phyloP scores from a whole-genome alignment of 2,888 invertebrate species.

The Melieria omissa region DNA sequence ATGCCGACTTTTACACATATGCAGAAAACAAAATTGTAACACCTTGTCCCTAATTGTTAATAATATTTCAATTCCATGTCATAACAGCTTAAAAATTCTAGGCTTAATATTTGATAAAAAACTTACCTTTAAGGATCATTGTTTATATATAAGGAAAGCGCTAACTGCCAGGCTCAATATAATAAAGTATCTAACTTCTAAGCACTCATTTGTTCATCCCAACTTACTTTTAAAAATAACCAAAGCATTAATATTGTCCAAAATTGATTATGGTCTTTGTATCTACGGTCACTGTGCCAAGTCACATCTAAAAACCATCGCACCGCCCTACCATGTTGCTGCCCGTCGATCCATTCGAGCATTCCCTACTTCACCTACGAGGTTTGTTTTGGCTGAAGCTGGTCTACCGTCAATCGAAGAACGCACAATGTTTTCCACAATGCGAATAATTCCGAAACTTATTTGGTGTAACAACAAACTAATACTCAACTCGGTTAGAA shows the following conservation, averaged over 20 bases:
- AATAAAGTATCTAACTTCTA: neutral
- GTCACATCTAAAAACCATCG: conserved; percentile 5
- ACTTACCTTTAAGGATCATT: neutral
- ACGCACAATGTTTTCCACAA: conserved; percentile 8
- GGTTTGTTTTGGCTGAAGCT: conserved; percentile 21
- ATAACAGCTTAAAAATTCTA: too few species aligned
- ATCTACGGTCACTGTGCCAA: conserved; percentile 24
- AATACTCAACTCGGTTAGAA: too few species aligned
- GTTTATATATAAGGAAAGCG: neutral
- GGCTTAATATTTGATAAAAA: neutral
- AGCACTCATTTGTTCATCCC: conserved; percentile 16
- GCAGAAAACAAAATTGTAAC: too few species aligned
- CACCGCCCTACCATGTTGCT: conserved; percentile 15
- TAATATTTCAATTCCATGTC: too few species aligned
- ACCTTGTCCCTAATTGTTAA: too few species aligned
- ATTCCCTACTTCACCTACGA: conserved; percentile 15
- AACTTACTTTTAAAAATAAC: neutral
- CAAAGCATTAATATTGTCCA: too few species aligned
- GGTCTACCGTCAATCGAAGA: conserved; percentile 26
- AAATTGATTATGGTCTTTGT: conserved; percentile 15
- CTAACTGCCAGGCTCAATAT: neutral
- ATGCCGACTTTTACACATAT: too few species aligned
- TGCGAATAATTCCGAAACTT: conserved; percentile 20
- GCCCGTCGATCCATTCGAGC: conserved; percentile 13
- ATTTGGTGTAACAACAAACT: neutral